Conservation (phyloP, 2,797 vertebrate species). For the Hylomyscus alleni region DNA sequence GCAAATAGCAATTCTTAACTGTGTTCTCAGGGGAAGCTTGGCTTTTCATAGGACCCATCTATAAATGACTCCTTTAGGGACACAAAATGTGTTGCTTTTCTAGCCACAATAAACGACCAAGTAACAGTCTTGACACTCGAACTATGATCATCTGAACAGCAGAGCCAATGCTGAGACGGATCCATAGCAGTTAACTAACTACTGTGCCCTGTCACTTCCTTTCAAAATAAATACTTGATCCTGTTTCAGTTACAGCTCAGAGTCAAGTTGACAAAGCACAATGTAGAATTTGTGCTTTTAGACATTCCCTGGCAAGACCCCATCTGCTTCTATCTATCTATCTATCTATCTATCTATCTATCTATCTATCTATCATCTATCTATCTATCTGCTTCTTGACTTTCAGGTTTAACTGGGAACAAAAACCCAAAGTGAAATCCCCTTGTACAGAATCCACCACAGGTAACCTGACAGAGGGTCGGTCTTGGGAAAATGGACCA, state of each 20-base stretch:
- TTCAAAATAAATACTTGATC: not conserved
- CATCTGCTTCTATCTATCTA: not conserved
- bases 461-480: not conserved
- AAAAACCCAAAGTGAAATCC: not conserved
- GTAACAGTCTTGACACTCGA: not conserved
- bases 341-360: too few relatives aligned
- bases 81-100: not conserved
- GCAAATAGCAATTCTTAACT: slow-evolving; percentile 16
- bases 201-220: not conserved
- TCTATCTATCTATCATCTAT: too few relatives aligned
- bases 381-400: not conserved
- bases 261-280: not conserved
- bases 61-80: not conserved
- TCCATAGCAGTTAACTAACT: not conserved
- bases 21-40: slow-evolving; percentile 16
- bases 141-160: not conserved
- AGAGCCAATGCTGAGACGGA: not conserved
- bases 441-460: not conserved
- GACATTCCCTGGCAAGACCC: not conserved
- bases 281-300: not conserved
- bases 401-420: slow-evolving; percentile 43
- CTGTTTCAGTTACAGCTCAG: not conserved
- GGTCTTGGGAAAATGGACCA: not conserved
- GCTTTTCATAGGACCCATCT: not conserved
- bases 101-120: not conserved